phyloP scores from a whole-genome alignment of 1,140 invertebrate species.

The Heliconius nattereri region DNA sequence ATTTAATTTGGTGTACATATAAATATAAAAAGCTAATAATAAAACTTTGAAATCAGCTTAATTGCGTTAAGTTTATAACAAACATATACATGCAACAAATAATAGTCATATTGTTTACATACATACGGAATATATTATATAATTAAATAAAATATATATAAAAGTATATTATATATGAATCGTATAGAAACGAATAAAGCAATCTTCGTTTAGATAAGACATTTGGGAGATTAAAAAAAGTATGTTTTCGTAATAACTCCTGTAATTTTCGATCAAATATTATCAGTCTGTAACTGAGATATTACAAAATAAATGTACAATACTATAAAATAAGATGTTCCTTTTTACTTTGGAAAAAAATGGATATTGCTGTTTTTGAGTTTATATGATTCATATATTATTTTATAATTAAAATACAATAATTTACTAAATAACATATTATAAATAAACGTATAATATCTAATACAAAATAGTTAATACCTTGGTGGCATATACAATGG shows the following conservation, averaged over 20 bases:
- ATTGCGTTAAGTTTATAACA: neutral
- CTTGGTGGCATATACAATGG: conserved; percentile 89
- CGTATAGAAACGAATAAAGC: too few species aligned
- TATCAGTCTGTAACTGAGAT: too few species aligned
- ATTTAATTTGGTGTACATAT: neutral
- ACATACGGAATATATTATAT: neutral
- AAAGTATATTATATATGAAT: too few species aligned
- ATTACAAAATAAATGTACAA: too few species aligned
- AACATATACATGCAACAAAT: neutral
- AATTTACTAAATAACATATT: neutral
- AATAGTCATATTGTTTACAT: neutral
- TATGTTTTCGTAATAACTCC: too few species aligned
- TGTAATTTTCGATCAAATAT: too few species aligned
- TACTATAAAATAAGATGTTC: too few species aligned
- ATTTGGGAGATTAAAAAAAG: too few species aligned
- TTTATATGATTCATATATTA: too few species aligned
- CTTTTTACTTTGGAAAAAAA: too few species aligned
- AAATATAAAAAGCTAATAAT: conserved; percentile 14
- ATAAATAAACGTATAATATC: conserved; percentile 14
- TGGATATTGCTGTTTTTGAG: too few species aligned
- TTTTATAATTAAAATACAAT: neutral
- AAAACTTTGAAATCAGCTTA: neutral
- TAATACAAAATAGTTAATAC: conserved; percentile 61
- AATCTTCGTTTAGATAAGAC: too few species aligned
- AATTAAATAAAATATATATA: neutral